phyloP scores from a whole-genome alignment of 2,888 invertebrate species.

The Drosophila dives region DNA sequence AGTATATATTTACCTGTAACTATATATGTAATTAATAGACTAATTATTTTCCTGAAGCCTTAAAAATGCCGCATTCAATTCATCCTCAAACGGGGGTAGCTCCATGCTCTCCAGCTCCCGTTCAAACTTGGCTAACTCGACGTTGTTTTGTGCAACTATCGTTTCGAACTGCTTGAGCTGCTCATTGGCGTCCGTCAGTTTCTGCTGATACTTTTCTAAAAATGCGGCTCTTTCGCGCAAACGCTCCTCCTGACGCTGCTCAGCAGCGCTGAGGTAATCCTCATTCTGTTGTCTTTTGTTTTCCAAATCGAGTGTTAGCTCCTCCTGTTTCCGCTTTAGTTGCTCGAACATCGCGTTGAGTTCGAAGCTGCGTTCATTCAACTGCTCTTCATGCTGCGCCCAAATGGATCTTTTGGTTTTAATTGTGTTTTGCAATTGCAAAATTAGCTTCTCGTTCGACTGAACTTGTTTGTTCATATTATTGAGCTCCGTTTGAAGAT shows the following conservation, averaged over 20 bases:
- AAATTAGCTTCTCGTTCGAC: slow-evolving; percentile 23
- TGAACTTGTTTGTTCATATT: slow-evolving; percentile 29
- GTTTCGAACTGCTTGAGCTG: slow-evolving; percentile 24
- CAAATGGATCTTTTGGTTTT: slow-evolving; percentile 25
- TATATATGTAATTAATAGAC: neutral
- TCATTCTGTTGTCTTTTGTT: slow-evolving; percentile 43
- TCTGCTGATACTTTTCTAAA: slow-evolving; percentile 17
- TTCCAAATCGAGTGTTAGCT: slow-evolving; percentile 17
- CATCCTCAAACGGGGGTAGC: slow-evolving; percentile 16
- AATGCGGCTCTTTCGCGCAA: slow-evolving; percentile 7
- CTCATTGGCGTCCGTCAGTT: slow-evolving; percentile 22
- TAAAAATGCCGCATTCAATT: slow-evolving; percentile 5
- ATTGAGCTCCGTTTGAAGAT: slow-evolving; percentile 21
- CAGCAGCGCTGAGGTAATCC: slow-evolving; percentile 50
- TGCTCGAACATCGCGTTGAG: slow-evolving; percentile 26
- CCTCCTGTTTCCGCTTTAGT: slow-evolving; percentile 12
- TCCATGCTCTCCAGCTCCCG: slow-evolving; percentile 7
- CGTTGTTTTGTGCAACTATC: neutral
- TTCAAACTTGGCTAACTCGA: slow-evolving; percentile 15
- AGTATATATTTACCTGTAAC: neutral
- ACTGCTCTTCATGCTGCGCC: slow-evolving; percentile 32
- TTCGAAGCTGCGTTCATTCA: slow-evolving; percentile 27
- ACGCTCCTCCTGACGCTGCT: slow-evolving; percentile 45
- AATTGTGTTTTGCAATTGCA: slow-evolving; percentile 32
- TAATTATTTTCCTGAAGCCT: neutral